phyloP scores from a whole-genome alignment of 2,888 invertebrate species.

The Spatulosminthurus flaviceps region DNA sequence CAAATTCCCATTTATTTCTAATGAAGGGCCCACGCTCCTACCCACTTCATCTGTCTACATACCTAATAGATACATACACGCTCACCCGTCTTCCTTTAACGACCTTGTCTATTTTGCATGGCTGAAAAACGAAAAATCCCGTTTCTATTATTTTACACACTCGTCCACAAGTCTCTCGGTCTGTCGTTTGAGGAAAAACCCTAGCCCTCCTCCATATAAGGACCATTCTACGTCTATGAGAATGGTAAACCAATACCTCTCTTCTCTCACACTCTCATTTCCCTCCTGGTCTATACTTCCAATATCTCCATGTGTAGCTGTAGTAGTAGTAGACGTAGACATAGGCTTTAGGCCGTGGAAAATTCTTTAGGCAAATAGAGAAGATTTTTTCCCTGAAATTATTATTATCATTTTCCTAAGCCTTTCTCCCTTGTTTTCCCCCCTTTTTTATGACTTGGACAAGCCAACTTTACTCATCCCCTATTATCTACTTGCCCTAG shows the following conservation, averaged over 20 bases:
- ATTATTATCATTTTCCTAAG: constrained; percentile 23
- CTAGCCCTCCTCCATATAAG: background rate
- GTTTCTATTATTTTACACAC: constrained; percentile 3
- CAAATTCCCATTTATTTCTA: constrained; percentile 57
- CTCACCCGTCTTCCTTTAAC: constrained; percentile 19
- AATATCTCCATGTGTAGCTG: too few species aligned
- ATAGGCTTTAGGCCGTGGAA: constrained; percentile 5
- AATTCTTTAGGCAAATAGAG: constrained; percentile 35
- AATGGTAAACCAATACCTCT: background rate
- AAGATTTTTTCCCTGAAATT: constrained; percentile 16
- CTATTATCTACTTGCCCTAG: too few species aligned
- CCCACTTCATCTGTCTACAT: constrained; percentile 40
- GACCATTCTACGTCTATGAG: background rate
- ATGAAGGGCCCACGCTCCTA: constrained; percentile 46
- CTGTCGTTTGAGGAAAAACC: background rate
- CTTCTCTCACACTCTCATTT: background rate
- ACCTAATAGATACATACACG: background rate
- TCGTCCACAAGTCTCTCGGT: constrained; percentile 14
- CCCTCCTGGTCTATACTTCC: background rate
- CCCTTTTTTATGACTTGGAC: background rate
- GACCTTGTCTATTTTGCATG: constrained; percentile 11
- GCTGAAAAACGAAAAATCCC: constrained; percentile 20
- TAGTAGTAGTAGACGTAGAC: too few species aligned
- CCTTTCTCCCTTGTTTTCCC: constrained; percentile 26
- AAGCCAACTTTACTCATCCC: too few species aligned